A percentile compares a stretch with the other conserved stretches of the same genome.
These are phyloP conservation scores for Crepidodera aurea DNA, from an alignment of 2,888 invertebrate genomes.

Conservation along the genomic window DNA sequence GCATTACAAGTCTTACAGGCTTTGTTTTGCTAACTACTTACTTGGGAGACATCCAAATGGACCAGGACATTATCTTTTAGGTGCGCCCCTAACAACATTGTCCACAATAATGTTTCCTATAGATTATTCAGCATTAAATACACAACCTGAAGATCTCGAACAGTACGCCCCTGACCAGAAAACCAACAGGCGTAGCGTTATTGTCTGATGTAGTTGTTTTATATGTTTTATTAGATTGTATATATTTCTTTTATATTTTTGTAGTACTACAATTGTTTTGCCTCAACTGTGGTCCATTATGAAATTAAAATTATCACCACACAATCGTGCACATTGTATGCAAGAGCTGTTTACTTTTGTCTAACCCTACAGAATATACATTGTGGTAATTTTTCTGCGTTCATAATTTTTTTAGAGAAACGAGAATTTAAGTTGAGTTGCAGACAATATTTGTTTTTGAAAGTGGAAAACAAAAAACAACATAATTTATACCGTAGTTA, in stretches of 20 bases:
- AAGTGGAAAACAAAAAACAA: too few relatives aligned
- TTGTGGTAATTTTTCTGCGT: too few relatives aligned
- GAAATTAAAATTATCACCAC: neutral
- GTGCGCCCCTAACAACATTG: constrained; percentile 66
- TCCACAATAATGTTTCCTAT: constrained; percentile 73
- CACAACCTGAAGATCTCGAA: constrained; percentile 74
- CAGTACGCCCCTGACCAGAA: constrained; percentile 74
- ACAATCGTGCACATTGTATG: constrained; percentile 4
- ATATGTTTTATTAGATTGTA: constrained; percentile 2
- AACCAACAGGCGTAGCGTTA: constrained; percentile 74
- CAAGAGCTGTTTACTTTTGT: too few relatives aligned
- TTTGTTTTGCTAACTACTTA: constrained; percentile 78
- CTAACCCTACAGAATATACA: too few relatives aligned
- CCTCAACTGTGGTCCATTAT: constrained; percentile 8
- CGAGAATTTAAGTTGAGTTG: too few relatives aligned
- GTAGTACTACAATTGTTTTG: neutral
- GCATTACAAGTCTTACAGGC: constrained; percentile 73
- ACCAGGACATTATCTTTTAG: constrained; percentile 77
- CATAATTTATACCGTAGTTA: too few relatives aligned
- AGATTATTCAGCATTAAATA: constrained; percentile 78
- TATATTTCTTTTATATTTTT: constrained; percentile 26
- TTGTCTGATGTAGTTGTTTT: constrained; percentile 63
- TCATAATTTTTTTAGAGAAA: too few relatives aligned
- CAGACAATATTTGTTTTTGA: too few relatives aligned
- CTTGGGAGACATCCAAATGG: constrained; percentile 79